These are phyloP conservation scores for Scomberomorus guttatus DNA, from an alignment of 2,797 vertebrate genomes.

Conservation along the genomic window DNA sequence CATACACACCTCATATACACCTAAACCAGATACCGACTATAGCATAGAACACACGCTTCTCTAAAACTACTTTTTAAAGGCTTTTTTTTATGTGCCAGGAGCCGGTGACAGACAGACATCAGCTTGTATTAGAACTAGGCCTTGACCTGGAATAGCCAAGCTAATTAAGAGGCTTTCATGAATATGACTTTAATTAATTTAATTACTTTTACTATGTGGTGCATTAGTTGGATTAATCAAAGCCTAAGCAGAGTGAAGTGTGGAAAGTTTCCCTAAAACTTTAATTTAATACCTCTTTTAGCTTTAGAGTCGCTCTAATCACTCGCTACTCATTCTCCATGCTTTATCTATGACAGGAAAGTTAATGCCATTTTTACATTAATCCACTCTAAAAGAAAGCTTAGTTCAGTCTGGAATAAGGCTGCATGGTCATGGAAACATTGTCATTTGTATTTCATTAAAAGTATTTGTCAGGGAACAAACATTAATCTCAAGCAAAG, in stretches of 20 bases:
- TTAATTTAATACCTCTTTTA: slow-evolving; percentile 57
- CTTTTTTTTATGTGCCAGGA: not conserved
- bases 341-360: slow-evolving; percentile 23
- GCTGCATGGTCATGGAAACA: slow-evolving; percentile 11
- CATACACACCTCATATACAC: slow-evolving; percentile 14
- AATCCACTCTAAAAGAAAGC: slow-evolving; percentile 47
- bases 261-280: slow-evolving; percentile 52
- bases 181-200: slow-evolving; percentile 49
- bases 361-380: slow-evolving; percentile 53
- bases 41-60: not conserved
- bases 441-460: not conserved
- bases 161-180: slow-evolving; percentile 52
- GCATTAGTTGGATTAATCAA: slow-evolving; percentile 60
- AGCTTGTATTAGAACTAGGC: slow-evolving; percentile 19
- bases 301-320: slow-evolving; percentile 48
- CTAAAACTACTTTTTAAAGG: slow-evolving; percentile 17
- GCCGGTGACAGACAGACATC: slow-evolving; percentile 20
- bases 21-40: not conserved
- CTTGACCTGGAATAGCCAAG: slow-evolving; percentile 39
- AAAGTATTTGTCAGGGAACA: slow-evolving; percentile 2
- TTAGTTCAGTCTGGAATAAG: slow-evolving; percentile 12
- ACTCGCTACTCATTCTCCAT: slow-evolving; percentile 32
- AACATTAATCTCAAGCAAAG: slow-evolving; percentile 28
- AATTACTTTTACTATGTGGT: slow-evolving; percentile 50
- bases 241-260: slow-evolving; percentile 38